Conservation (phyloP, 2,888 invertebrate species). For the Aspidiotus rigidus region DNA sequence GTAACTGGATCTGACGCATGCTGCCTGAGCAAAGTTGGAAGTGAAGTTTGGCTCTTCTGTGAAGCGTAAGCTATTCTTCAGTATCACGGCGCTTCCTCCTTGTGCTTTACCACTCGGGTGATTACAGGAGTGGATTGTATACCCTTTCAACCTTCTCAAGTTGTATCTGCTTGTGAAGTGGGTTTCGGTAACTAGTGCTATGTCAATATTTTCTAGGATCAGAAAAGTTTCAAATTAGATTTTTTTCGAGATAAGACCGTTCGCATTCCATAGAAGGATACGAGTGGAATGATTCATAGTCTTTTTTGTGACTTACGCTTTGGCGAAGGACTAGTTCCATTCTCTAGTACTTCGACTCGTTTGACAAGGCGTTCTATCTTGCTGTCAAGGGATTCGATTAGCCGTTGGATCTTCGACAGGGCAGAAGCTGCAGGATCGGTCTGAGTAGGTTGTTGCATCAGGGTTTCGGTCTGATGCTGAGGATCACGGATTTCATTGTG, state of each 20-base stretch:
- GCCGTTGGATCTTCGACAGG: too few relatives aligned
- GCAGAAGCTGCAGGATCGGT: too few relatives aligned
- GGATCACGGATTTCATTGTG: too few relatives aligned
- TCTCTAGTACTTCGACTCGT: neutral
- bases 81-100: too few relatives aligned
- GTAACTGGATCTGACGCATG: too few relatives aligned
- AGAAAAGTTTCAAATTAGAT: neutral
- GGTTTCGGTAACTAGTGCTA: constrained; percentile 4
- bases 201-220: constrained; percentile 2
- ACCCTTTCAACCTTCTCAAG: neutral
- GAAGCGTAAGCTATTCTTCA: too few relatives aligned
- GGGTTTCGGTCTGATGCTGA: too few relatives aligned
- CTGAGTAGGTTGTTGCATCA: too few relatives aligned
- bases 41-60: too few relatives aligned
- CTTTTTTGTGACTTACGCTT: constrained; percentile 4
- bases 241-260: neutral
- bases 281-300: neutral
- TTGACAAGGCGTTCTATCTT: constrained; percentile 1
- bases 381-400: neutral
- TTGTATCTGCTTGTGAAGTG: constrained; percentile 3
- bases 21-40: too few relatives aligned
- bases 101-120: too few relatives aligned
- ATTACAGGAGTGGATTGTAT: too few relatives aligned
- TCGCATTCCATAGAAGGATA: neutral
- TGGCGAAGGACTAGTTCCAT: constrained; percentile 1